A percentile compares a stretch with the other conserved stretches of the same genome.
Conservation (phyloP, 2,888 invertebrate genomes). For the Rhagonycha lutea region DNA sequence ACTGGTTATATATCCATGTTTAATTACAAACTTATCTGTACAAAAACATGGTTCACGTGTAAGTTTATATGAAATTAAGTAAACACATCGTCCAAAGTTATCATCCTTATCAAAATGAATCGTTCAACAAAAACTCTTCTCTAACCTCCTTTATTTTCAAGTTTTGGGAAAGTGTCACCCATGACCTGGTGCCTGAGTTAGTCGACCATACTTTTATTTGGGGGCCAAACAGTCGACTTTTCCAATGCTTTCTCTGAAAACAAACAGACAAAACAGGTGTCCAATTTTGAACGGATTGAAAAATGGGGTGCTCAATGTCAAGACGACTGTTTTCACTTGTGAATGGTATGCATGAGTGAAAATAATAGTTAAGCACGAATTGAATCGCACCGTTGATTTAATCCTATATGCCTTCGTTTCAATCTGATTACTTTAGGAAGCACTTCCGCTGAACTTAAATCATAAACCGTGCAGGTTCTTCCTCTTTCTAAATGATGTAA, state of each 20-base stretch:
- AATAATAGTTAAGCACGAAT: conserved; percentile 5
- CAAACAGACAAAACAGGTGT: not conserved
- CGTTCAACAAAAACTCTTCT: not conserved
- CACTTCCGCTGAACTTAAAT: conserved; percentile 36
- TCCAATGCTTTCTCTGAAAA: not conserved
- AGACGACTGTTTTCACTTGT: not conserved
- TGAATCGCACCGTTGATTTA: conserved; percentile 5
- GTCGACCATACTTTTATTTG: not conserved
- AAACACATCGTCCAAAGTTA: not conserved
- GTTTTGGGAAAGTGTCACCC: not conserved
- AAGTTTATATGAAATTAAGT: not conserved
- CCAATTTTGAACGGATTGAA: not conserved
- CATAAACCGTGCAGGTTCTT: conserved; percentile 35
- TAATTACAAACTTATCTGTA: not conserved
- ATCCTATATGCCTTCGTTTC: conserved; percentile 34
- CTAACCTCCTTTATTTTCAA: not conserved
- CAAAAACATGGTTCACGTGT: not conserved
- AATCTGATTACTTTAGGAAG: conserved; percentile 42
- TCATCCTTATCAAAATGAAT: not conserved
- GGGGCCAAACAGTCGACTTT: not conserved
- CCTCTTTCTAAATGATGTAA: conserved; percentile 33
- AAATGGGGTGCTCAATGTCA: not conserved
- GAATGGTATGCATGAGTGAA: not conserved
- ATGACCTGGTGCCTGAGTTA: not conserved
- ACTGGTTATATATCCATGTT: not conserved